Evolutionary conservation across 2,797 vertebrate species (phyloP).

Genomic region (Thripadectes ignobilis): DNA sequence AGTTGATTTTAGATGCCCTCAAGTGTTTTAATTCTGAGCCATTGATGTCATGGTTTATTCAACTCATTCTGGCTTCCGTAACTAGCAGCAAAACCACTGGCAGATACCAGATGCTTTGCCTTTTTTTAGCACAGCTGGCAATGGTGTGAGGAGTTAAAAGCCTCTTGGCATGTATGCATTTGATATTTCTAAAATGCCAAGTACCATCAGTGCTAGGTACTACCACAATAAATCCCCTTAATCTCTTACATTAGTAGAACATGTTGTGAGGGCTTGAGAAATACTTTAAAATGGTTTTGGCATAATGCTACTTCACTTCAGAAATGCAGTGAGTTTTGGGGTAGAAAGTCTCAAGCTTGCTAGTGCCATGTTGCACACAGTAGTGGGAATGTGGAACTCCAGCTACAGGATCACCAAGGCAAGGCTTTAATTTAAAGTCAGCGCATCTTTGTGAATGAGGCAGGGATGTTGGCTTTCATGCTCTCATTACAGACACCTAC

Average conservation of each 20-base stretch:
- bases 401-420: not conserved
- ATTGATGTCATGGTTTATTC: not conserved
- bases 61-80: not conserved
- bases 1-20: not conserved
- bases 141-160: not conserved
- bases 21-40: not conserved
- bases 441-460: not conserved
- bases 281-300: not conserved
- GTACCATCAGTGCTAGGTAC: not conserved
- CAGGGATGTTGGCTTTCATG: not conserved
- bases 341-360: not conserved
- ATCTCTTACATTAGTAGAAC: not conserved
- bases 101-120: not conserved
- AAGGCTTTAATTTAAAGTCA: slow-evolving; percentile 4
- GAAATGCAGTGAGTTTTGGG: not conserved
- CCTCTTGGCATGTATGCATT: not conserved
- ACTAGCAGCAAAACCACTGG: not conserved
- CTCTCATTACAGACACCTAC: slow-evolving; percentile 20
- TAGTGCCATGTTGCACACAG: not conserved
- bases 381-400: not conserved
- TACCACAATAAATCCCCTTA: not conserved
- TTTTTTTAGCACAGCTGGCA: not conserved
- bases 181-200: not conserved
- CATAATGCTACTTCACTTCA: not conserved
- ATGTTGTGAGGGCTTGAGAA: not conserved